phyloP scores from a whole-genome alignment of 2,888 invertebrate species.

The Poecilus cupreus region DNA sequence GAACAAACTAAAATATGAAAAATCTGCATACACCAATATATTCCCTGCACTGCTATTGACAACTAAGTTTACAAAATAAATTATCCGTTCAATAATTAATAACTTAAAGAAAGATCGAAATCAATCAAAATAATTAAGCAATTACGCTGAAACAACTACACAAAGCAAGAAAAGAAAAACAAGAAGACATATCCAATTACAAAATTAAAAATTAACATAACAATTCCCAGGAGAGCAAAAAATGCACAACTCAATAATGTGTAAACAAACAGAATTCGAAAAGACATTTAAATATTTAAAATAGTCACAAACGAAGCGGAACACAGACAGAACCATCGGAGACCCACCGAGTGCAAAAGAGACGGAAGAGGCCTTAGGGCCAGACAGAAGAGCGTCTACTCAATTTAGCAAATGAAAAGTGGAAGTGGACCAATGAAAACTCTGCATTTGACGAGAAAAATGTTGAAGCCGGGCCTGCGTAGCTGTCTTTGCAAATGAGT shows the following conservation, averaged over 20 bases:
- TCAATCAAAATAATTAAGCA: slow-evolving; percentile 31
- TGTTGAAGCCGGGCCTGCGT: background rate
- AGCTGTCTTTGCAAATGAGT: slow-evolving; percentile 1
- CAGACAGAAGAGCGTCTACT: slow-evolving; percentile 60
- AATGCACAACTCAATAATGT: slow-evolving; percentile 43
- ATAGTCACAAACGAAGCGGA: slow-evolving; percentile 62
- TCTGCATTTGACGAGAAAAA: background rate
- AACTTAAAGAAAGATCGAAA: background rate
- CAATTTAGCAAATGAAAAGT: slow-evolving; percentile 64
- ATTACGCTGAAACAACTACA: background rate
- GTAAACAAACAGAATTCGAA: slow-evolving; percentile 55
- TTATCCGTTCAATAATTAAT: too few species aligned
- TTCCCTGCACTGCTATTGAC: background rate
- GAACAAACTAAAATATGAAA: too few species aligned
- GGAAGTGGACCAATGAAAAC: slow-evolving; percentile 28
- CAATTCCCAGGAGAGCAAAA: slow-evolving; percentile 38
- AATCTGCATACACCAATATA: too few species aligned
- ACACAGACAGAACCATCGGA: slow-evolving; percentile 63
- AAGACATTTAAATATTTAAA: slow-evolving; percentile 54
- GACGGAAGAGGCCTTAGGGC: background rate
- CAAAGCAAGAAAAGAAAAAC: background rate
- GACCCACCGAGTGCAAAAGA: background rate
- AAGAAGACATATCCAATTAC: slow-evolving; percentile 46
- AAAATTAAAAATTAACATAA: slow-evolving; percentile 56
- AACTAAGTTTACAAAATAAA: background rate